Evolutionary conservation across 1,140 invertebrate genomes (phyloP), one percentile per base, ranked within the genome.

Genomic region (Melipona quadrifasciata): DNA sequence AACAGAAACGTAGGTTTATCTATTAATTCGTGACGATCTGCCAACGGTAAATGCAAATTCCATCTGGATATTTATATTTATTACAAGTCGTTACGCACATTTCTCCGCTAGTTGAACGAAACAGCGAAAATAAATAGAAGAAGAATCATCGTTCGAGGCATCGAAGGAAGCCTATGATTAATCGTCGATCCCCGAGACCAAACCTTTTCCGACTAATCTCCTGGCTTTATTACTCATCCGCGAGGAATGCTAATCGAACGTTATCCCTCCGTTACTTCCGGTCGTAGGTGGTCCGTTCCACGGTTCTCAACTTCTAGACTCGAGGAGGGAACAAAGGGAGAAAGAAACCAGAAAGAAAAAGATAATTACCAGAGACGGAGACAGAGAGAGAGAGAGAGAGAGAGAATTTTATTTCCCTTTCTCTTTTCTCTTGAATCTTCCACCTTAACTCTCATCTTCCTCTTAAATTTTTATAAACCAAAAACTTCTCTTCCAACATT

Each of bases 181-280:
- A 34, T 47, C 73, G 75, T 57, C 24, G 53, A 58, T 11, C 19
- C 65, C 58, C 24, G 34, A 47, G 39, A 64, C 34, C 39, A 21
- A 76, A 61, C 24, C 74, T 47, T n/a, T 11, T 19, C 55, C 55
- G 34, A 47, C 24, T 75, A 21, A 57, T 75, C 39, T 47, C 17
- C 24, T 8, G 47, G 34, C 17, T 64, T 77, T 77, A 64, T 77
- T 64, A 64, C 34, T 72, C 70, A 84, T 58, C 34, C 57, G 4
- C 27, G 1, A 64, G 31, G 74, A 34, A 87, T 65, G 68, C 55
- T 79, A 39, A 79, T 80, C 51, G 57, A 10, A 27, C 17, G n/a
- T 58, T 72, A 72, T 79, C 24, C 34, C 34, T 39, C 71, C n/a
- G 81, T 57, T 78, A 73, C 80, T 86, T 86, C 84, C 80, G 84